A percentile compares a stretch with the other conserved stretches of the same genome.
phyloP scores from a whole-genome alignment of 1,140 invertebrate species.

The Nephila pilipes region DNA sequence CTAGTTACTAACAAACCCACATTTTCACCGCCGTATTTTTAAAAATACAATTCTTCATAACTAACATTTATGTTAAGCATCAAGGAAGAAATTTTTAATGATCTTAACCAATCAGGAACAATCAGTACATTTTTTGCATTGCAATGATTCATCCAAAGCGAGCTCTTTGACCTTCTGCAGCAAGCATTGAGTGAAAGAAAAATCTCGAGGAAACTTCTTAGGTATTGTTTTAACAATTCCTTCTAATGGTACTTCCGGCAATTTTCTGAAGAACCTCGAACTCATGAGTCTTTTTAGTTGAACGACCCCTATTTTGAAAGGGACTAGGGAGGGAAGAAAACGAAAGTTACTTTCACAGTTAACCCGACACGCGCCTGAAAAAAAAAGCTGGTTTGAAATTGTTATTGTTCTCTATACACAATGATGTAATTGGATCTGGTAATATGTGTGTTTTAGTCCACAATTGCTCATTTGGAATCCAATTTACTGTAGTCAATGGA shows the following conservation, averaged over 20 bases:
- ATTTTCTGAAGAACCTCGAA: not conserved
- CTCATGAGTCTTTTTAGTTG: constrained; percentile 36
- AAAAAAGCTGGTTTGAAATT: not conserved
- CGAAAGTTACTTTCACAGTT: not conserved
- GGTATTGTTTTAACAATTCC: constrained; percentile 50
- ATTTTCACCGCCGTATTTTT: too few relatives aligned
- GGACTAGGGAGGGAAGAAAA: not conserved
- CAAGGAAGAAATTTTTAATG: not conserved
- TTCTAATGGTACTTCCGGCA: constrained; percentile 54
- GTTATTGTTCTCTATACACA: not conserved
- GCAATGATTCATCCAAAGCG: not conserved
- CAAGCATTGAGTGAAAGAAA: not conserved
- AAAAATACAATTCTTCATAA: too few relatives aligned
- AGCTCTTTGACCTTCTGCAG: constrained; percentile 31
- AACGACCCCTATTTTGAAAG: constrained; percentile 36
- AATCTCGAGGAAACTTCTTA: not conserved
- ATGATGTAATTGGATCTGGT: not conserved
- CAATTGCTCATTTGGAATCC: not conserved
- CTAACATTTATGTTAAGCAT: too few relatives aligned
- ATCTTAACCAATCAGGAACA: constrained; percentile 21
- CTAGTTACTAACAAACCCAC: too few relatives aligned
- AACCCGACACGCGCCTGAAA: not conserved
- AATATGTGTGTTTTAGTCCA: not conserved
- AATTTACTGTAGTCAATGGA: too few relatives aligned
- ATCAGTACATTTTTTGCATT: not conserved